These are phyloP conservation scores for Agonopterix subpropinquella DNA, from an alignment of 2,888 invertebrate species.

Conservation along the genomic window DNA sequence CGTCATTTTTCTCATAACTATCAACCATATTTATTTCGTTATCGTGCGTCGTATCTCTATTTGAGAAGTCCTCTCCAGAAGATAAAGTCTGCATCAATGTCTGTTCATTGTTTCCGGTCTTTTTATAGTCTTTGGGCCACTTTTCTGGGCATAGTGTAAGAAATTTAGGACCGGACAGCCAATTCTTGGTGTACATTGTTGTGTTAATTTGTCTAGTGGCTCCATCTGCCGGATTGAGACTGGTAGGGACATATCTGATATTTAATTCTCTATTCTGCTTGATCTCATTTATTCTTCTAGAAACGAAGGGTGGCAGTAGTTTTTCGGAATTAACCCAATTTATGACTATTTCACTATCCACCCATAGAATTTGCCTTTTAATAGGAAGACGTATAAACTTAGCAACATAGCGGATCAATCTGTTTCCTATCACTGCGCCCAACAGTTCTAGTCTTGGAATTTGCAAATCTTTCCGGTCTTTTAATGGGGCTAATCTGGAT, in stretches of 20 bases:
- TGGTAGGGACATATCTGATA: neutral
- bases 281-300: constrained; percentile 10
- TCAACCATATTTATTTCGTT: neutral
- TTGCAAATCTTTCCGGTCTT: constrained; percentile 4
- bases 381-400: too few relatives aligned
- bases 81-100: neutral
- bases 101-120: neutral
- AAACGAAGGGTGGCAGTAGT: constrained; percentile 12
- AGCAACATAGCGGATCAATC: constrained; percentile 7
- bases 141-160: neutral
- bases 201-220: neutral
- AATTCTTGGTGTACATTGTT: neutral
- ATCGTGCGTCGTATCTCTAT: neutral
- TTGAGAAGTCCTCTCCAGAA: neutral
- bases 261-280: constrained; percentile 1
- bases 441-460: constrained; percentile 9
- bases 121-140: neutral
- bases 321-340: constrained; percentile 10
- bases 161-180: neutral
- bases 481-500: constrained; percentile 1
- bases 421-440: constrained; percentile 8
- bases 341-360: constrained; percentile 12
- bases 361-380: constrained; percentile 6
- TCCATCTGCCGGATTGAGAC: constrained; percentile 1
- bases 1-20: too few relatives aligned